phyloP scores from a whole-genome alignment of 2,797 vertebrate species.

The Argentina silus region DNA sequence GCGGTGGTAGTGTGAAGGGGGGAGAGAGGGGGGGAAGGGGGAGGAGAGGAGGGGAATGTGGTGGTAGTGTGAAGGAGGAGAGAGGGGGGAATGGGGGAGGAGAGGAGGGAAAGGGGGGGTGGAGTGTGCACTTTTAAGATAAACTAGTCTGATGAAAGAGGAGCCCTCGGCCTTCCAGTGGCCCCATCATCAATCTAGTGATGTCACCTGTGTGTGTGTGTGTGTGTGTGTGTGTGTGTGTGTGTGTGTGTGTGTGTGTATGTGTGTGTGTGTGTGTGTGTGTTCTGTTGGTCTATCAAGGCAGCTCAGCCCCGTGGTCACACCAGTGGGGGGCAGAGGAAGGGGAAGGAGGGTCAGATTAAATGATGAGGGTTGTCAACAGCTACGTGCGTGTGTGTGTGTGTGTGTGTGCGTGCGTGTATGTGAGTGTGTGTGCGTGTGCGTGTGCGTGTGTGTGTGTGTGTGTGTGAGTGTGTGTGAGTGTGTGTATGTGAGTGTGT shows the following conservation, averaged over 20 bases:
- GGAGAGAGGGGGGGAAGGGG: constrained; percentile 29
- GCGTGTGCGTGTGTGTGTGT: background rate
- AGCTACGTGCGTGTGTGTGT: constrained; percentile 1
- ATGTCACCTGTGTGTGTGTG: constrained; percentile 56
- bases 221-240: constrained; percentile 22
- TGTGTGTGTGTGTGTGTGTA: constrained; percentile 16
- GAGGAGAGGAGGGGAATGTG: background rate
- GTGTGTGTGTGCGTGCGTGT: background rate
- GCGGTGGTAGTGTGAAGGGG: constrained; percentile 1
- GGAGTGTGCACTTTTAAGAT: constrained; percentile 57
- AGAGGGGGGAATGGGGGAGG: constrained; percentile 24
- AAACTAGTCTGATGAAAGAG: constrained; percentile 63
- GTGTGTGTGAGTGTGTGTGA: background rate
- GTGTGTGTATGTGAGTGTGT: background rate
- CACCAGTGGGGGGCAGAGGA: constrained; percentile 50
- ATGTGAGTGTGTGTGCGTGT: background rate
- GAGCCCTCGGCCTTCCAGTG: constrained; percentile 59
- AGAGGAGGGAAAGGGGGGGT: constrained; percentile 12
- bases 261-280: constrained; percentile 19
- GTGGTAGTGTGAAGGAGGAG: background rate
- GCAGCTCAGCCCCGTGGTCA: constrained; percentile 48
- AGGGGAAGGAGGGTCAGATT: constrained; percentile 54
- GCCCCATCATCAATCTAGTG: constrained; percentile 67
- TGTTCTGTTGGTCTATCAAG: constrained; percentile 44
- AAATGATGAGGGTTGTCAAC: constrained; percentile 54